These are phyloP conservation scores for Drosophila sproati DNA, from an alignment of 1,140 invertebrate species.

Conservation along the genomic window DNA sequence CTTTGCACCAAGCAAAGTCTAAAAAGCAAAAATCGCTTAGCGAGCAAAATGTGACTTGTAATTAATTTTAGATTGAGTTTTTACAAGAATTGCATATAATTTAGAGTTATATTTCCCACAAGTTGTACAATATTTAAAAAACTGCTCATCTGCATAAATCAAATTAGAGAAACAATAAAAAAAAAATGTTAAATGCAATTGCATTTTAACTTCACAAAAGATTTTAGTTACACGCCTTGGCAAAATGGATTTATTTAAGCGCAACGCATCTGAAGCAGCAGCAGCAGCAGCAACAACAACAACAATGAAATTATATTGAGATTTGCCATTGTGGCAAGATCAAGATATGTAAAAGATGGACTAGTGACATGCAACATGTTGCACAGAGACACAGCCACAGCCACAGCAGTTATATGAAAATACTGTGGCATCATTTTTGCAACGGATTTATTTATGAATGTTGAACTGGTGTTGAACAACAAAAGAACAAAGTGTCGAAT, in stretches of 20 bases:
- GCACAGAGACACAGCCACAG: constrained; percentile 22
- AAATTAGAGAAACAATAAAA: constrained; percentile 11
- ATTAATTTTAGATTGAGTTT: too few species aligned
- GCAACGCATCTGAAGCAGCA: constrained; percentile 10
- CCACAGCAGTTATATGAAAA: neutral
- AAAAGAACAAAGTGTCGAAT: constrained; percentile 38
- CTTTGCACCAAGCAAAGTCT: too few species aligned
- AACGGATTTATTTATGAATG: constrained; percentile 15
- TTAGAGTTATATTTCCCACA: neutral
- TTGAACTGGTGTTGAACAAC: constrained; percentile 11
- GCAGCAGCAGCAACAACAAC: constrained; percentile 5
- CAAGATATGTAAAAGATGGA: constrained; percentile 56
- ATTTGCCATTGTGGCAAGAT: constrained; percentile 65
- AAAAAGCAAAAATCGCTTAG: too few species aligned
- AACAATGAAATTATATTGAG: constrained; percentile 50
- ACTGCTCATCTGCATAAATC: constrained; percentile 2
- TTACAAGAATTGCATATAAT: too few species aligned
- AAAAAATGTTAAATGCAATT: neutral
- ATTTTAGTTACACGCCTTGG: neutral
- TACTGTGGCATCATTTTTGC: constrained; percentile 6
- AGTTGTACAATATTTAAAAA: neutral
- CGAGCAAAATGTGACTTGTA: too few species aligned
- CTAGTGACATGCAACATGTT: constrained; percentile 44
- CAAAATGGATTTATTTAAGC: constrained; percentile 46
- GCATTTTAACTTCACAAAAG: constrained; percentile 1